phyloP scores from a whole-genome alignment of 2,888 invertebrate species.

The Alcis repandata region DNA sequence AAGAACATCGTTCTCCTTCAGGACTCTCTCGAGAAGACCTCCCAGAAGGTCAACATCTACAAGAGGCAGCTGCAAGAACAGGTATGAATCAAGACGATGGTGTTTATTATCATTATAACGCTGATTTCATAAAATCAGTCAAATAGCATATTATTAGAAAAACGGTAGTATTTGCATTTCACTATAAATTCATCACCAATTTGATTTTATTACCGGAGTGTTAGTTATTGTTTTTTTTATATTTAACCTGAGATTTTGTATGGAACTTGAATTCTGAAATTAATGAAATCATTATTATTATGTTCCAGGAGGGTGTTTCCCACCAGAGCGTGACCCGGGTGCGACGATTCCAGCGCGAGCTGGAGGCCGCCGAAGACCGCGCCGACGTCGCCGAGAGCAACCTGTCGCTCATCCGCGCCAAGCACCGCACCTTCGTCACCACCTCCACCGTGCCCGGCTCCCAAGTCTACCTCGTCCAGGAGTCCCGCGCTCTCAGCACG shows the following conservation, averaged over 20 bases:
- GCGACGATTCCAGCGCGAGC: constrained; percentile 98
- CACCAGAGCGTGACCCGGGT: constrained; percentile 97
- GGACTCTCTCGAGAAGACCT: constrained; percentile 95
- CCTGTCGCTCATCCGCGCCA: constrained; percentile 97
- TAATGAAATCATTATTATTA: no score
- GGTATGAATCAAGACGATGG: constrained; percentile 78
- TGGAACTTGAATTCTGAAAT: no score
- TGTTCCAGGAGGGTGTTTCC: constrained; percentile 93
- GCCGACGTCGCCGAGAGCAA: constrained; percentile 98
- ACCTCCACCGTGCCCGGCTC: constrained; percentile 97
- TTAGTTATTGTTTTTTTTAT: constrained; percentile 32
- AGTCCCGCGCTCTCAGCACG: constrained; percentile 89
- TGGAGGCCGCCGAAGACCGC: constrained; percentile 98
- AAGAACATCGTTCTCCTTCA: constrained; percentile 97
- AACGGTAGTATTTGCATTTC: no score
- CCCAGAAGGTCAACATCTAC: constrained; percentile 96
- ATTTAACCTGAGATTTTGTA: no score
- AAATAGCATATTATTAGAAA: no score
- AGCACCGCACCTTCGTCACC: constrained; percentile 99
- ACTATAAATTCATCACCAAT: no score
- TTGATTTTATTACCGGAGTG: neutral
- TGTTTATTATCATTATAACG: neutral
- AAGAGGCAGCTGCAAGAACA: constrained; percentile 98
- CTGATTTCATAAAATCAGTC: neutral
- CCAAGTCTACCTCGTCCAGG: constrained; percentile 96